Evolutionary conservation across 1,140 invertebrate genomes (phyloP), one percentile per base, ranked within the genome.

Genomic region (Drosophila quadrilineata): DNA sequence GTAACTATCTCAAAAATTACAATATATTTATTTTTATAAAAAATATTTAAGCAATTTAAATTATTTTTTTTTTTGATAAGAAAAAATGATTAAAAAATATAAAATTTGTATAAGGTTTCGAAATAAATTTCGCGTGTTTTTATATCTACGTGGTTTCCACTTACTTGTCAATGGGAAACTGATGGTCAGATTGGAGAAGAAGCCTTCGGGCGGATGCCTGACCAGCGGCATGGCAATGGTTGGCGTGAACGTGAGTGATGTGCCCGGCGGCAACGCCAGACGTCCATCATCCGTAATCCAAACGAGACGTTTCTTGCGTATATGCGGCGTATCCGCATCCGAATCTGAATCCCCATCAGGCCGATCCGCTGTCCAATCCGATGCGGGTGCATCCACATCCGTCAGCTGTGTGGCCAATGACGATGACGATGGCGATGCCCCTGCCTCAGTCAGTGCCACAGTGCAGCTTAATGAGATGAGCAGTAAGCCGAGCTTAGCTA

Each of bases 161-260:
- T 94, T 90, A 96, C 95, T 95, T 75, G 95, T 95, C 87, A 96
- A 95, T n/a, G 95, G 95, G 64, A 96, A 92, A 90, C 94, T 96
- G 75, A 96, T 93, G 17, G 95, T 94, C 91, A 96, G 92, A 80
- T 96, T 96, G 49, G 95, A 95, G 58, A 95, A 92, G 88, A 96
- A 96, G 38, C 95, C 95, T 76, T 94, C 93, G 1, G 95, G 95
- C 14, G 95, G 95, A 91, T 96, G 94, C 50, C 95, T 91, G 0
- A 96, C 94, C 75, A 96, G 94, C 6, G 95, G 95, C 90, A 96
- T 91, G 2, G 94, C 94, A 28, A 96, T 89, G 4, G 95, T 95
- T 2, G 95, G 95, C 1, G 95, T 94, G 45, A 96, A 93, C 17
- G 94, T 93, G 89, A 96, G 92, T 5, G 94, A 91, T 0, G 95